phyloP scores from a whole-genome alignment of 2,113 vertebrate species.

The Cebidichthys violaceus region DNA sequence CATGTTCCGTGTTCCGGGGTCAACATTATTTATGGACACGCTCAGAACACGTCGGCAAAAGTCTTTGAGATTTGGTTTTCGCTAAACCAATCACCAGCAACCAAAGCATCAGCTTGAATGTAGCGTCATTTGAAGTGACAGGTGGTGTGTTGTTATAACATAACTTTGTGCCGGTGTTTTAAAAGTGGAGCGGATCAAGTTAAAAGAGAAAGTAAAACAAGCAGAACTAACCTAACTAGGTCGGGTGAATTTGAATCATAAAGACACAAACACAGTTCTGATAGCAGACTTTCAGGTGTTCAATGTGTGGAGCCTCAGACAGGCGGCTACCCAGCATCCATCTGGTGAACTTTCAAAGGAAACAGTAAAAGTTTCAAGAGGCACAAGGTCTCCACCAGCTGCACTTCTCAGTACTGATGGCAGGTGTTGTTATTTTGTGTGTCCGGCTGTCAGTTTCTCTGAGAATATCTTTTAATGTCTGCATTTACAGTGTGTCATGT shows the following conservation, averaged over 20 bases:
- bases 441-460: constrained; percentile 20
- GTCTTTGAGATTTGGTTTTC: too few species aligned
- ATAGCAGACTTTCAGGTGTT: background rate
- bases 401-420: background rate
- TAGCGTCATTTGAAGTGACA: background rate
- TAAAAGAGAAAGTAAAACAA: too few species aligned
- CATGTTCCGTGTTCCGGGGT: too few species aligned
- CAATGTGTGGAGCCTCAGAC: background rate
- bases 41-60: too few species aligned
- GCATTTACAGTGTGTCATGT: background rate
- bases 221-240: too few species aligned
- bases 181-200: too few species aligned
- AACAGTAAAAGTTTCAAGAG: constrained; percentile 17
- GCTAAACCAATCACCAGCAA: background rate
- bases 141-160: background rate
- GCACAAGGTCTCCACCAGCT: background rate
- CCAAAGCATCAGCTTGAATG: too few species aligned
- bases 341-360: constrained; percentile 11
- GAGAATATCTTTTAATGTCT: constrained; percentile 9
- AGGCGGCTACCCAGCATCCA: background rate
- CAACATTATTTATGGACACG: too few species aligned
- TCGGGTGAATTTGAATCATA: background rate
- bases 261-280: constrained; percentile 25
- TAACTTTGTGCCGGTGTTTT: background rate
- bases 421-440: constrained; percentile 4